Evolutionary conservation across 2,797 vertebrate species (phyloP).

Genomic region (Anniella stebbinsi): DNA sequence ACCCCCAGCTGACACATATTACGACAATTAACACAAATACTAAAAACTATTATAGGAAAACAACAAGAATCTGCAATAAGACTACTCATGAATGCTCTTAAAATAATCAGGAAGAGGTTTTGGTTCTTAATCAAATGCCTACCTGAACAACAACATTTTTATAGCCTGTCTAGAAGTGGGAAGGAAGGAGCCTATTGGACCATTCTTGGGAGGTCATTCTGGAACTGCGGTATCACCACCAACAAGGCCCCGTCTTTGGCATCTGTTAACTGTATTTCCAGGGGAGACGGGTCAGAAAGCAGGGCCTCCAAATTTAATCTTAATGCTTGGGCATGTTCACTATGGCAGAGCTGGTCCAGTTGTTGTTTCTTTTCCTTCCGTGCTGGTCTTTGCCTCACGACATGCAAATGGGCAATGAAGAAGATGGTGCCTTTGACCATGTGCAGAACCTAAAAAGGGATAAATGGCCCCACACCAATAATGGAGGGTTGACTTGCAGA

Average conservation of each 20-base stretch:
- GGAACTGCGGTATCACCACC: not conserved
- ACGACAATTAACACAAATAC: no score
- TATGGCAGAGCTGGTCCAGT: not conserved
- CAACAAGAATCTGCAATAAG: no score
- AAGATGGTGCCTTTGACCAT: not conserved
- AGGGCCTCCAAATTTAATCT: not conserved
- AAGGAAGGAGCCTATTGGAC: no score
- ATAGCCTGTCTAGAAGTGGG: no score
- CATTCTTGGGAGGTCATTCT: not conserved
- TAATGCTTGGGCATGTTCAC: not conserved
- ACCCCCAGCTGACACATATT: no score
- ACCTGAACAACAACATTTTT: no score
- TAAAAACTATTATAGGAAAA: no score
- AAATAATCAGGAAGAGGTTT: no score
- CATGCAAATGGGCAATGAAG: not conserved
- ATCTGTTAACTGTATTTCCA: not conserved
- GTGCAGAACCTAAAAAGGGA: not conserved
- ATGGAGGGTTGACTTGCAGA: not conserved
- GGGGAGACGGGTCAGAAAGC: not conserved
- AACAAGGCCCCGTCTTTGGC: not conserved
- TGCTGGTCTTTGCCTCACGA: not conserved
- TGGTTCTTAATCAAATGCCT: no score
- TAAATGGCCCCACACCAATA: no score
- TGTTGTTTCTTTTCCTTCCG: not conserved
- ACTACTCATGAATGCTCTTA: no score